Conservation (phyloP, 2,888 invertebrate species). For the Drosophila ustulata region DNA sequence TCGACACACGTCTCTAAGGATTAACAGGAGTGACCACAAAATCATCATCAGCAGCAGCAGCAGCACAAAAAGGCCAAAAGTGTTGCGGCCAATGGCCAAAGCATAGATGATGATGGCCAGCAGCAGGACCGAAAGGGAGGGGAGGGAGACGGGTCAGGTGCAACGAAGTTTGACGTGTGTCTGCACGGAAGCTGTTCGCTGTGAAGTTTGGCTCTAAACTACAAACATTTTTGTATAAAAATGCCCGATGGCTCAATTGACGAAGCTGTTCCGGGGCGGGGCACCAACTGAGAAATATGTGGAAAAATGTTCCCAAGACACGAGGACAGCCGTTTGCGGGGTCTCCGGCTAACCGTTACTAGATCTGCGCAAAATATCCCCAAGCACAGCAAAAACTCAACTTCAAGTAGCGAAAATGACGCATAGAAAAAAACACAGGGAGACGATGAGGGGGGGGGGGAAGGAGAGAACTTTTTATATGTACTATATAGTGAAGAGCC, state of each 20-base stretch:
- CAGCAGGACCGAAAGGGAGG: not conserved
- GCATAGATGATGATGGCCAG: constrained; percentile 45
- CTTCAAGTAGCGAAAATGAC: constrained; percentile 23
- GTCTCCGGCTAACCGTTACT: constrained; percentile 26
- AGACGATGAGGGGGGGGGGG: not conserved
- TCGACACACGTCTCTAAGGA: constrained; percentile 84
- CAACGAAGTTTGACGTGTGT: constrained; percentile 55
- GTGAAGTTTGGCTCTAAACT: constrained; percentile 52
- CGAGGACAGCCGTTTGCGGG: constrained; percentile 19
- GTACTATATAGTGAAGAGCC: constrained; percentile 39
- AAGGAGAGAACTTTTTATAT: constrained; percentile 53
- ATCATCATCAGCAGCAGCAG: constrained; percentile 71
- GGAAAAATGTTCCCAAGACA: constrained; percentile 69
- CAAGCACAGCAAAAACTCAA: constrained; percentile 29
- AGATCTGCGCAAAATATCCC: constrained; percentile 63
- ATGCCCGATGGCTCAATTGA: constrained; percentile 50
- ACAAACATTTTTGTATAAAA: constrained; percentile 56
- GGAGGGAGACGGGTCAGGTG: constrained; percentile 32
- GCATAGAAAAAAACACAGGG: not conserved
- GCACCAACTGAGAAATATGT: constrained; percentile 54
- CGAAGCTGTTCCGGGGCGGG: constrained; percentile 4
- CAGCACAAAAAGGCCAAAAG: constrained; percentile 67
- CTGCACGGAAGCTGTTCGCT: constrained; percentile 47
- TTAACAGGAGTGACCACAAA: constrained; percentile 84
- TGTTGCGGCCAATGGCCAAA: constrained; percentile 47